These are phyloP conservation scores for Gasterosteus nipponicus DNA, from an alignment of 2,113 vertebrate species.

Conservation along the genomic window DNA sequence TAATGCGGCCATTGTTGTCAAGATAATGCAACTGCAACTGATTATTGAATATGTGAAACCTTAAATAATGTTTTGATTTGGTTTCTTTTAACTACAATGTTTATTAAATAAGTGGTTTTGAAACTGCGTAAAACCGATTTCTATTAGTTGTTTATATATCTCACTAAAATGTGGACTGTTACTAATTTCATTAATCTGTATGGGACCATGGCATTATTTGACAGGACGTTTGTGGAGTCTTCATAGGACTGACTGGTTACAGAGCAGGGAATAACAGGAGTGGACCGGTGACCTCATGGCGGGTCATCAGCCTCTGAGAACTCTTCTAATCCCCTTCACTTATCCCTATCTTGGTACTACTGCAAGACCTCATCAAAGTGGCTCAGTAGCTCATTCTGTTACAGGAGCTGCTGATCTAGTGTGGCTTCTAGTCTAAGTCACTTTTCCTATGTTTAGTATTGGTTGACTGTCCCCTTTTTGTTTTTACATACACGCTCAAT, in stretches of 20 bases:
- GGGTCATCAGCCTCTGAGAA: constrained; percentile 42
- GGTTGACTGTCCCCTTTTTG: no score
- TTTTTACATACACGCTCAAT: no score
- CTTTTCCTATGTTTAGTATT: no score
- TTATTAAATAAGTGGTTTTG: neutral
- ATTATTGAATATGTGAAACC: neutral
- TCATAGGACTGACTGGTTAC: constrained; percentile 14
- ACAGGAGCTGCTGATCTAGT: neutral
- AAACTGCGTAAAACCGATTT: neutral
- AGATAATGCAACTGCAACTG: neutral
- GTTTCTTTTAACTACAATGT: neutral
- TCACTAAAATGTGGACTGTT: neutral
- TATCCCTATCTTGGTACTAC: constrained; percentile 40
- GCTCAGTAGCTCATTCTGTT: constrained; percentile 26
- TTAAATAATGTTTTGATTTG: neutral
- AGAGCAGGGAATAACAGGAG: constrained; percentile 32
- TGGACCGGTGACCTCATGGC: constrained; percentile 29
- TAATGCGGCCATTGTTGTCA: neutral
- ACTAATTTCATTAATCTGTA: constrained; percentile 7
- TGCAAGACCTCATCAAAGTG: constrained; percentile 22
- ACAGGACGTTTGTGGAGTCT: constrained; percentile 42
- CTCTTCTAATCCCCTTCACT: constrained; percentile 58
- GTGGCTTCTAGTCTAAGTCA: no score
- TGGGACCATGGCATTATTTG: constrained; percentile 31
- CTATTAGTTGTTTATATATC: neutral